These are phyloP conservation scores for Pseudoips prasinana DNA, from an alignment of 2,888 invertebrate genomes.

Conservation along the genomic window DNA sequence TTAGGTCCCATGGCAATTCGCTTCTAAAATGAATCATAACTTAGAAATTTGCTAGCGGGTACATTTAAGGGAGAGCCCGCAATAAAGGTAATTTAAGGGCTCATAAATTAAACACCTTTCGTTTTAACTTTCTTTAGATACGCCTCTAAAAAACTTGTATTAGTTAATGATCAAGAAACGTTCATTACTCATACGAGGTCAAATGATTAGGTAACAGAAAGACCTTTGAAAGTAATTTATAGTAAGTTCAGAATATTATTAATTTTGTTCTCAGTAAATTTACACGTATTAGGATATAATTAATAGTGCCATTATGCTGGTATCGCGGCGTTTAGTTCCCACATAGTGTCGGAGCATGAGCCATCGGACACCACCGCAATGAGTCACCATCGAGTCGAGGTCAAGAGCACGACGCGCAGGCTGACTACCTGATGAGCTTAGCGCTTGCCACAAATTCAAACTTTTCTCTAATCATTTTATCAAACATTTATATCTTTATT, in stretches of 20 bases:
- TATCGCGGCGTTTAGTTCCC: constrained; percentile 29
- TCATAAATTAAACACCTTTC: constrained; percentile 58
- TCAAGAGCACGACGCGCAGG: constrained; percentile 69
- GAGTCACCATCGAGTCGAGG: constrained; percentile 64
- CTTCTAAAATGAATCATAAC: too few relatives aligned
- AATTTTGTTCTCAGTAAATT: not conserved
- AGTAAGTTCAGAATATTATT: not conserved
- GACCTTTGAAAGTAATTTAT: not conserved
- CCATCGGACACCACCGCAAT: constrained; percentile 39
- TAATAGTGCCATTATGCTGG: constrained; percentile 8
- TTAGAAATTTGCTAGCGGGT: constrained; percentile 26
- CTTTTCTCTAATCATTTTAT: not conserved
- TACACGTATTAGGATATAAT: too few relatives aligned
- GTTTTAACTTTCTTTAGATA: constrained; percentile 59
- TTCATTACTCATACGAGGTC: constrained; percentile 31
- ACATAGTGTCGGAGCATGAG: constrained; percentile 28
- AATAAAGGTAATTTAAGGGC: constrained; percentile 67
- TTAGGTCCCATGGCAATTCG: too few relatives aligned
- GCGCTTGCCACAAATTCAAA: constrained; percentile 54
- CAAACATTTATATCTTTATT: not conserved
- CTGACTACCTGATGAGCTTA: constrained; percentile 64
- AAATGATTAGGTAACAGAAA: constrained; percentile 9
- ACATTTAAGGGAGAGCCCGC: constrained; percentile 49
- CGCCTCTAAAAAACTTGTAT: constrained; percentile 44
- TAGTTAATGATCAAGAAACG: constrained; percentile 43